These are phyloP conservation scores for Glyphotaelius pellucidus DNA, from an alignment of 2,888 invertebrate genomes.

Conservation along the genomic window DNA sequence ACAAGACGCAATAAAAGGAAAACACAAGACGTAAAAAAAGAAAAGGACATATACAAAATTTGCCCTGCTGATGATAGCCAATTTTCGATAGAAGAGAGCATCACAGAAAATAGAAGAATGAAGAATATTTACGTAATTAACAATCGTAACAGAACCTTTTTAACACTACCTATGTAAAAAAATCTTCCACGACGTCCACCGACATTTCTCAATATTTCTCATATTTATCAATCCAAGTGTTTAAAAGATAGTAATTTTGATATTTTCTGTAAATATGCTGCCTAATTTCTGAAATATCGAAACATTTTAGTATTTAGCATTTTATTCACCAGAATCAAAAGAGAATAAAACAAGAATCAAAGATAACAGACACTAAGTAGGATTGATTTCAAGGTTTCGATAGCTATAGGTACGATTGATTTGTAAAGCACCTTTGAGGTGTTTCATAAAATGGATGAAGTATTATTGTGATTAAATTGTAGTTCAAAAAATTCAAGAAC, in stretches of 20 bases:
- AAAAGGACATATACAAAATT: neutral
- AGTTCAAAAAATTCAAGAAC: neutral
- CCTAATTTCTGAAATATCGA: neutral
- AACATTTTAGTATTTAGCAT: neutral
- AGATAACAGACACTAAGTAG: neutral
- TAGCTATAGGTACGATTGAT: no score
- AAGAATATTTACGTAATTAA: neutral
- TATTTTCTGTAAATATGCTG: neutral
- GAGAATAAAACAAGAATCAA: neutral
- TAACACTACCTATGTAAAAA: neutral
- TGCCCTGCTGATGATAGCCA: neutral
- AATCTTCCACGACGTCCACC: no score
- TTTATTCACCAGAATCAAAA: neutral
- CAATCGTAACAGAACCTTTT: neutral
- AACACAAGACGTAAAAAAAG: neutral
- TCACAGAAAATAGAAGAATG: neutral
- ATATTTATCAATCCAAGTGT: no score
- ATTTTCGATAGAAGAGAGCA: neutral
- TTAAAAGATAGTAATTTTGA: no score
- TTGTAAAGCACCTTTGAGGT: neutral
- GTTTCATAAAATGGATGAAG: neutral
- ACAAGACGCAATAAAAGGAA: neutral
- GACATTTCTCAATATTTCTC: no score
- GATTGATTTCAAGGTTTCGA: neutral
- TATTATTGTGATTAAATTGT: neutral